Conservation (phyloP, 2,797 vertebrate species). For the Myotis planiceps region DNA sequence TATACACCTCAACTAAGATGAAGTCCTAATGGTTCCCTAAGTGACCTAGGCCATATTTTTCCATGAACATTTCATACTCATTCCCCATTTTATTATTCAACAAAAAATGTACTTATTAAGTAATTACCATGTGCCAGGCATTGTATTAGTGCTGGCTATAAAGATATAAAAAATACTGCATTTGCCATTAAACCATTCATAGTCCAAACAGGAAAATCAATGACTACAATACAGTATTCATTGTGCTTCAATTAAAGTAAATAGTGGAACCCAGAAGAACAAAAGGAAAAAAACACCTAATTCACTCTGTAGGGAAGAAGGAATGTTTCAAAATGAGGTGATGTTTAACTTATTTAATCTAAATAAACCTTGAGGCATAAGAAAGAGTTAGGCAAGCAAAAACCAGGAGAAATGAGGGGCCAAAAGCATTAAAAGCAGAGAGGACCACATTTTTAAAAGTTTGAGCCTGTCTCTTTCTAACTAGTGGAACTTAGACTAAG, state of each 20-base stretch:
- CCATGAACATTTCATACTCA: neutral
- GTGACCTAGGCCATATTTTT: neutral
- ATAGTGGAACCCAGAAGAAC: neutral
- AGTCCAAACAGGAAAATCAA: slow-evolving; percentile 11
- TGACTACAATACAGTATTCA: neutral
- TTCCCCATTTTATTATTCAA: slow-evolving; percentile 4
- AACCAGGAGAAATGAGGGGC: neutral
- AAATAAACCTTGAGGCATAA: neutral
- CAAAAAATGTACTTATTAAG: neutral
- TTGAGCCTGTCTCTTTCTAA: neutral
- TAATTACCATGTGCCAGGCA: neutral
- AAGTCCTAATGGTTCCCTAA: neutral
- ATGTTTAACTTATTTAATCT: neutral
- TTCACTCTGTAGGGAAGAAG: neutral
- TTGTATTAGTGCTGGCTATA: neutral
- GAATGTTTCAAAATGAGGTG: neutral
- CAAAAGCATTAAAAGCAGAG: neutral
- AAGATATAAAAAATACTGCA: neutral
- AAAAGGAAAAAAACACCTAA: neutral
- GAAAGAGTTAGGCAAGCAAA: neutral
- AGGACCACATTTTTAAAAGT: neutral
- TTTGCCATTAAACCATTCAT: neutral
- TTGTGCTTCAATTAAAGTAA: slow-evolving; percentile 9
- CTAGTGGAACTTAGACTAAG: neutral
- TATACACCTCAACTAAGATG: neutral